Evolutionary conservation across 2,797 vertebrate species (phyloP), one percentile per base, ranked within the genome.

Genomic region (Champsocephalus esox): DNA sequence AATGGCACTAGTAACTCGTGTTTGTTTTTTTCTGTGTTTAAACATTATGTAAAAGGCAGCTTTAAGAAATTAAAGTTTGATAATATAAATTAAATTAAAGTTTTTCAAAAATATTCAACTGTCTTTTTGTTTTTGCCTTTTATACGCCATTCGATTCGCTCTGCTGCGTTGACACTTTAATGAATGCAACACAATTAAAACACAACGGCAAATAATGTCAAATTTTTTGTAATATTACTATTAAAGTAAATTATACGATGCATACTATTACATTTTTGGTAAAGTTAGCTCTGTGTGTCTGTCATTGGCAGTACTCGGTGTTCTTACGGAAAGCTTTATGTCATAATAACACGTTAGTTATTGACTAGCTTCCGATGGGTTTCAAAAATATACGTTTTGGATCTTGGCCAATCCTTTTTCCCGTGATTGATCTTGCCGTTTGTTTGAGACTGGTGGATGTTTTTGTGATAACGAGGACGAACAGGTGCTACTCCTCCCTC

Each of bases 401-500:
- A 51, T 24, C 11, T 14, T 44, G 19, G 41, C 56, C 64, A 56
- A 41, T 64, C 1, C 21, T 52, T 79, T 66, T 55, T 6, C 9
- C 5, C 52, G 2, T 70, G 45, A 50, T 43, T 55, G 43, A 59
- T 54, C 28, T 10, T 1, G 8, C 19, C 75, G 59, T 87, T 82
- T 83, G 80, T 81, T 70, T 77, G 51, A 54, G 21, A 16, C 10
- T 1, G 55, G 46, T 69, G 12, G 45, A 67, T 81, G 71, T 73
- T 74, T 92, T 69, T 81, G 56, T 72, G 19, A 41, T 57, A 5
- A 14, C 0, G 0, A 50, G 38, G 12, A 62, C 34, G 2, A 9
- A 38, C 28, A 28, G 17, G n/a, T 58, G 72, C 48, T 65, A 92
- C 92, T 80, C 93, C 93, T 93, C 92, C 81, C 38, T 60, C 24